These are phyloP conservation scores for Theristicus caerulescens DNA, from an alignment of 2,113 vertebrate species.

Conservation along the genomic window DNA sequence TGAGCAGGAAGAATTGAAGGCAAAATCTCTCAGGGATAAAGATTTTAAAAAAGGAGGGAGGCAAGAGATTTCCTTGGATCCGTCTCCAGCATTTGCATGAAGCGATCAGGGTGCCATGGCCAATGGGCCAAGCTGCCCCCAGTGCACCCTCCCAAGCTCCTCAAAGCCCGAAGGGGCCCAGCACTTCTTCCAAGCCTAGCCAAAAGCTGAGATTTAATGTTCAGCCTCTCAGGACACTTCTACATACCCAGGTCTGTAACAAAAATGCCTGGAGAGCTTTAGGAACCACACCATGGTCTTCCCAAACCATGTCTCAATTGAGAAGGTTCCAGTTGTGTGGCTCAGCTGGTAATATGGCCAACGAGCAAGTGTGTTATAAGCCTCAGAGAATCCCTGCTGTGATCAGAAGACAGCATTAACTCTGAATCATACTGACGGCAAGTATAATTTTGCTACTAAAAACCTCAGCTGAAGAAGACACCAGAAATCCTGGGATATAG, in stretches of 20 bases:
- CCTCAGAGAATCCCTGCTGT: background rate
- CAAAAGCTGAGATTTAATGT: background rate
- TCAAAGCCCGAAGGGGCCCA: background rate
- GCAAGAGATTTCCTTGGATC: background rate
- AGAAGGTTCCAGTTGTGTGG: background rate
- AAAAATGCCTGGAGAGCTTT: background rate
- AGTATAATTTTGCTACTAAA: background rate
- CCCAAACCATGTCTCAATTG: background rate
- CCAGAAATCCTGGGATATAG: background rate
- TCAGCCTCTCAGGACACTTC: background rate
- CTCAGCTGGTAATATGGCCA: background rate
- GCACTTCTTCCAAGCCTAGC: background rate
- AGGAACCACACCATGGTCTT: background rate
- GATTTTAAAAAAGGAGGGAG: background rate
- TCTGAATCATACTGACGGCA: background rate
- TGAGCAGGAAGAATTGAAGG: slow-evolving; percentile 67
- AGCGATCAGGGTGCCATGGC: background rate
- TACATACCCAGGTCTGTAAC: background rate
- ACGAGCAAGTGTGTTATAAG: background rate
- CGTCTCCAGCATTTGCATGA: background rate
- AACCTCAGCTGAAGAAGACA: background rate
- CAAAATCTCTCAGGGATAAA: slow-evolving; percentile 20
- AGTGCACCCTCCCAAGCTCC: rapidly evolving
- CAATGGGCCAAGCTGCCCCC: background rate
- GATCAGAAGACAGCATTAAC: background rate